Base-by-base conservation (phyloP, 2,888 invertebrate species). In the Ormyrus thymus region DNA sequence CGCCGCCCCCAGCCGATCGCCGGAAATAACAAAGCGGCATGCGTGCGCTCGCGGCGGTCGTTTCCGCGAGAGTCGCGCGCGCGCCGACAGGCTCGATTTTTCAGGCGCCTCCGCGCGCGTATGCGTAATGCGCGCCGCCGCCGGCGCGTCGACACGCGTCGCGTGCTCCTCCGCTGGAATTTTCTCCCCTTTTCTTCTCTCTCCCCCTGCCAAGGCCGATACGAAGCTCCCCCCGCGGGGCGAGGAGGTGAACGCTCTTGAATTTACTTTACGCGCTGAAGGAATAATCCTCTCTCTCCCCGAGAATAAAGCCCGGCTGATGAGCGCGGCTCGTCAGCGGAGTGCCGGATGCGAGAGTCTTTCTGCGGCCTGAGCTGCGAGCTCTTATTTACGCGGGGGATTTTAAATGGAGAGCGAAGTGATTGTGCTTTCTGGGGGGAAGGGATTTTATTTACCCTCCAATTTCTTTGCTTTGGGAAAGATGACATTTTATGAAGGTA, bases 61-160 rank as follows among this genome's bases (percentile, higher is more conserved):
- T 73, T 65, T 73, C 64, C 64, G 64, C 73, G 48, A 1, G 29
- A 29, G 29, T 65, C 65, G 11, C 48, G 8, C 29, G 8, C 29
- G 58, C 45, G 45, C n/a, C 7, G 45, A 61, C 61, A 70, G 71
- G n/a, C n/a, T 53, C 71, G 29, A 71, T 61, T 71, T 71, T 71
- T 71, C 71, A 71, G 71, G 1, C 13, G 43, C 11, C 15, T 15
- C 58, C 15, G 7, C 15, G 13, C 58, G 13, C 4, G 15, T 7
- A 15, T 58, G 7, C 6, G 7, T 58, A 10, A 3, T 9, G 6
- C 15, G 15, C 11, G 9, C 61, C 61, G 9, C 29, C 29, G 6
- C 29, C 29, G 11, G 10, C 55, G 6, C 10, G 55, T 6, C n/a
- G n/a, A n/a, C 6, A n/a, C 55, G n/a, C 9, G 6, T 56, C 55